Percentiles rank a stretch among this genome's conserved stretches.
Conservation (phyloP, 2,113 vertebrate genomes). For the Cheilinus undulatus region DNA sequence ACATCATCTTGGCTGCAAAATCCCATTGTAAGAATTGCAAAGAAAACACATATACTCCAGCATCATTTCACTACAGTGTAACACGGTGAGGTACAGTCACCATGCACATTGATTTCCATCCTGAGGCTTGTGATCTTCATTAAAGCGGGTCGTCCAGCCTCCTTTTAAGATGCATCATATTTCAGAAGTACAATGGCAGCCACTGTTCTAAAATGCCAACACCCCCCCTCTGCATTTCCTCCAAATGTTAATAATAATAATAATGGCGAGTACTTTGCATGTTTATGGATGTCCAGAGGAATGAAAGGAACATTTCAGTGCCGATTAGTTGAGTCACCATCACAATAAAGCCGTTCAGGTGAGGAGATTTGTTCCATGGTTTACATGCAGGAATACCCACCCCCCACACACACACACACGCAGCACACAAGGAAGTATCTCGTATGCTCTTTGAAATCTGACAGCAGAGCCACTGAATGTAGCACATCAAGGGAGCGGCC, state of each 20-base stretch:
- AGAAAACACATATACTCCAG: slow-evolving; percentile 43
- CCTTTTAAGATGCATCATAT: slow-evolving; percentile 26
- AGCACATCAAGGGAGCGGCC: slow-evolving; percentile 71
- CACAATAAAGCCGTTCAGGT: slow-evolving; percentile 33
- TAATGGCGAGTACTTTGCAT: slow-evolving; percentile 44
- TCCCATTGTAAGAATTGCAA: slow-evolving; percentile 47
- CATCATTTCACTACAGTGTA: slow-evolving; percentile 30
- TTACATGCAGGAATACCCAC: slow-evolving; percentile 37
- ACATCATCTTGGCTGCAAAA: slow-evolving; percentile 56
- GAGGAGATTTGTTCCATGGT: slow-evolving; percentile 35
- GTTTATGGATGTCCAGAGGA: slow-evolving; percentile 23
- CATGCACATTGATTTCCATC: slow-evolving; percentile 45
- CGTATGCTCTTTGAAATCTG: slow-evolving; percentile 74
- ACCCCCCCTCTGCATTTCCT: slow-evolving; percentile 40
- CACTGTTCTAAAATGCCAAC: slow-evolving; percentile 52
- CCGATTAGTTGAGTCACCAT: slow-evolving; percentile 39
- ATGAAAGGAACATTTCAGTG: slow-evolving; percentile 62
- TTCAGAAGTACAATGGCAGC: slow-evolving; percentile 43
- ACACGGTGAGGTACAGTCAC: slow-evolving; percentile 43
- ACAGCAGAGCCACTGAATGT: slow-evolving; percentile 57
- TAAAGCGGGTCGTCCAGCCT: slow-evolving; percentile 27
- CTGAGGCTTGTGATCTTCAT: slow-evolving; percentile 30
- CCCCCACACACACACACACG: slow-evolving; percentile 19
- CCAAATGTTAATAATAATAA: slow-evolving; percentile 52
- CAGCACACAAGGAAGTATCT: slow-evolving; percentile 52